A percentile compares a stretch with the other conserved stretches of the same genome.
These are phyloP conservation scores for Platyscapa corneri DNA, from an alignment of 1,140 invertebrate genomes.

Conservation along the genomic window DNA sequence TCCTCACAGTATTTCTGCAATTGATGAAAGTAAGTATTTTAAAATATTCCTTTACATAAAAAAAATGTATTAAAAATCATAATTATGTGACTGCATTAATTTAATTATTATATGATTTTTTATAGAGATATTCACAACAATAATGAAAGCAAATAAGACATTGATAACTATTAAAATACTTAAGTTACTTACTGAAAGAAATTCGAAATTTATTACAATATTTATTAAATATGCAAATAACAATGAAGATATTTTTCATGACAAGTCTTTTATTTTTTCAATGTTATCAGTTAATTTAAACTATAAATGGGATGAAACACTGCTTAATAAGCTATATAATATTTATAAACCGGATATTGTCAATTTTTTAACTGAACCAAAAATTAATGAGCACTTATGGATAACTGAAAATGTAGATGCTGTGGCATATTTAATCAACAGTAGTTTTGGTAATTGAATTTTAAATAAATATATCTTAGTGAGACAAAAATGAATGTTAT, in stretches of 20 bases:
- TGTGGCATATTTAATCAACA: slow-evolving; percentile 63
- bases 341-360: slow-evolving; percentile 60
- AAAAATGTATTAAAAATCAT: neutral
- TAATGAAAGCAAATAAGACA: slow-evolving; percentile 59
- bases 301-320: slow-evolving; percentile 61
- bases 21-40: slow-evolving; percentile 66
- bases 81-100: neutral
- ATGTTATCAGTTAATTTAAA: slow-evolving; percentile 64
- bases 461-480: slow-evolving; percentile 35
- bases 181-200: slow-evolving; percentile 61
- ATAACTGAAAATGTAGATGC: slow-evolving; percentile 62
- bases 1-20: slow-evolving; percentile 73
- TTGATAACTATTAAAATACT: slow-evolving; percentile 58
- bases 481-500: too few relatives aligned
- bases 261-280: slow-evolving; percentile 61
- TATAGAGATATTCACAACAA: slow-evolving; percentile 59
- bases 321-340: slow-evolving; percentile 61
- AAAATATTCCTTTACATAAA: neutral
- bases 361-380: slow-evolving; percentile 59
- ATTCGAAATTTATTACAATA: slow-evolving; percentile 57
- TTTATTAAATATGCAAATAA: slow-evolving; percentile 59
- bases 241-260: slow-evolving; percentile 55
- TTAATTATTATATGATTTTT: slow-evolving; percentile 50
- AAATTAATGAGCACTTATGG: slow-evolving; percentile 57
- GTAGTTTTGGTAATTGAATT: slow-evolving; percentile 59